Evolutionary conservation across 2,888 invertebrate genomes (phyloP).

Genomic region (Rhyacophila evoluta): DNA sequence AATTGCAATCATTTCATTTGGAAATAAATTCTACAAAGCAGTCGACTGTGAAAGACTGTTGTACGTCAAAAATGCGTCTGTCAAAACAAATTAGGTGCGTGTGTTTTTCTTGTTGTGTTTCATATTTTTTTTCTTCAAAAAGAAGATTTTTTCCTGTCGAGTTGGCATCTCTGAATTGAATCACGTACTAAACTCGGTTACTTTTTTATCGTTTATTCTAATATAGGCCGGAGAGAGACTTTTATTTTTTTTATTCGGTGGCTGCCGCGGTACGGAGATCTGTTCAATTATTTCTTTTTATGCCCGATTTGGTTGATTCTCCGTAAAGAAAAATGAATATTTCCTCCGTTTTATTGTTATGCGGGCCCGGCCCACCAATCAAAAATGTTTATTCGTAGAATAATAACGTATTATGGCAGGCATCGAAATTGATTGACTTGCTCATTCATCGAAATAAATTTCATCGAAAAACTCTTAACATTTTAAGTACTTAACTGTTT

Average conservation of each 20-base stretch:
- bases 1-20: not conserved
- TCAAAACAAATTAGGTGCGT: conserved; percentile 35
- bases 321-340: not conserved
- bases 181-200: conserved; percentile 36
- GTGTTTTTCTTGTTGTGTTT: conserved; percentile 15
- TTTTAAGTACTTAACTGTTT: too few species aligned
- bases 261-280: conserved; percentile 28
- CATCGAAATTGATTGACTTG: not conserved
- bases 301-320: conserved; percentile 3
- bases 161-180: conserved; percentile 33
- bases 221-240: conserved; percentile 23
- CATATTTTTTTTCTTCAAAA: conserved; percentile 13
- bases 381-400: not conserved
- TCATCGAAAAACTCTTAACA: not conserved
- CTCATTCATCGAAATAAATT: not conserved
- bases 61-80: conserved; percentile 29
- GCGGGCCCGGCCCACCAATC: not conserved
- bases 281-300: conserved; percentile 38
- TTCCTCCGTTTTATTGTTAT: not conserved
- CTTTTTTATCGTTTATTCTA: conserved; percentile 39
- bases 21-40: not conserved
- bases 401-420: not conserved
- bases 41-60: not conserved
- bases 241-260: conserved; percentile 31
- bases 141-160: conserved; percentile 23